Percentiles rank a stretch among this genome's conserved stretches.
Evolutionary conservation across 2,888 invertebrate genomes (phyloP).

Genomic region (Apomyelois bistriatella): DNA sequence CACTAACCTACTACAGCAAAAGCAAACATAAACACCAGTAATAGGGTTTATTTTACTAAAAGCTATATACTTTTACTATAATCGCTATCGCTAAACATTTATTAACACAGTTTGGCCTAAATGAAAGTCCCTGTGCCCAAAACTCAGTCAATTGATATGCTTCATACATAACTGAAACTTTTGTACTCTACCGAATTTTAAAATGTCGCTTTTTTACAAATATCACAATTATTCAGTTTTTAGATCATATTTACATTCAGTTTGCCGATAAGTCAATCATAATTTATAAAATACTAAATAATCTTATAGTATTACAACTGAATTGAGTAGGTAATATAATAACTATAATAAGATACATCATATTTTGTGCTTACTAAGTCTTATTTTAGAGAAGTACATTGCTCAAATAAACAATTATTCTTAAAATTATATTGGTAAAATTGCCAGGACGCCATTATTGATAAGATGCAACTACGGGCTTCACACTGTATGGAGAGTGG

Average conservation of each 20-base stretch:
- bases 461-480: too few relatives aligned
- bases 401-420: background rate
- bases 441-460: too few relatives aligned
- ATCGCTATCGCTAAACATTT: conserved; percentile 1
- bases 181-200: conserved; percentile 37
- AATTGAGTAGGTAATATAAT: background rate
- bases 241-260: conserved; percentile 14
- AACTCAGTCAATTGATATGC: conserved; percentile 42
- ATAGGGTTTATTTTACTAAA: background rate
- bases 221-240: conserved; percentile 18
- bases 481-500: too few relatives aligned
- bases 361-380: conserved; percentile 23
- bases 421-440: background rate
- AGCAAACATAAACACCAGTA: background rate
- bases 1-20: background rate
- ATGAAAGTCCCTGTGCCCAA: conserved; percentile 21
- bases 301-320: conserved; percentile 7
- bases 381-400: conserved; percentile 14
- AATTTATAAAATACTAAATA: conserved; percentile 3
- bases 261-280: background rate
- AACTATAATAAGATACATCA: background rate
- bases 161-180: conserved; percentile 37
- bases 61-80: conserved; percentile 1
- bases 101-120: conserved; percentile 4
- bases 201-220: conserved; percentile 6